Conservation (phyloP, 1,140 invertebrate species). For the Melitaea cinxia region DNA sequence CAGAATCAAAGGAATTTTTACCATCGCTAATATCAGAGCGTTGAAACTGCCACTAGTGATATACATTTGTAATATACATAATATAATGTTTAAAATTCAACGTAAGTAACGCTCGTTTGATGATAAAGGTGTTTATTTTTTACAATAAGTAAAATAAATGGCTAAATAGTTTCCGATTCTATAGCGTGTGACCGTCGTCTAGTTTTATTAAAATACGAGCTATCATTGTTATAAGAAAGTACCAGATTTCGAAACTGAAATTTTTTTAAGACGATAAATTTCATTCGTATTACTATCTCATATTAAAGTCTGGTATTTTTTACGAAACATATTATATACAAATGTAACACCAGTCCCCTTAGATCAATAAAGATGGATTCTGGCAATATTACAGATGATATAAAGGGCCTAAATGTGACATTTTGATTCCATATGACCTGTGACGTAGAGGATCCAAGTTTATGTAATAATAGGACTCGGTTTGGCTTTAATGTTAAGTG, state of each 20-base stretch:
- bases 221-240: slow-evolving; percentile 1
- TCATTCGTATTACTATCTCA: not conserved
- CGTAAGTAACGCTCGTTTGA: slow-evolving; percentile 61
- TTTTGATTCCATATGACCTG: not conserved
- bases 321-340: slow-evolving; percentile 1
- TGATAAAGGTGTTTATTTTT: slow-evolving; percentile 58
- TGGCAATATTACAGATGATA: slow-evolving; percentile 5
- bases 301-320: slow-evolving; percentile 5
- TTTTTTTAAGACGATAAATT: not conserved
- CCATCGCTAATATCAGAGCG: slow-evolving; percentile 60
- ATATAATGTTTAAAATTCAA: slow-evolving; percentile 56
- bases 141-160: slow-evolving; percentile 53
- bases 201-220: not conserved
- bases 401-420: slow-evolving; percentile 18
- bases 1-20: slow-evolving; percentile 20
- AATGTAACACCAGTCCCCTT: slow-evolving; percentile 3
- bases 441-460: not conserved
- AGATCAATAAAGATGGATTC: slow-evolving; percentile 13
- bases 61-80: slow-evolving; percentile 71
- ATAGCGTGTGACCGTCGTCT: slow-evolving; percentile 14
- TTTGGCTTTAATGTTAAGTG: slow-evolving; percentile 29
- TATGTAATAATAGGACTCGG: slow-evolving; percentile 14
- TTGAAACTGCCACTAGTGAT: slow-evolving; percentile 78
- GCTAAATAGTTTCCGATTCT: slow-evolving; percentile 39
- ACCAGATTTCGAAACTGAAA: not conserved